Evolutionary conservation across 2,888 invertebrate genomes (phyloP).

Genomic region (Epinotia brunnichana): DNA sequence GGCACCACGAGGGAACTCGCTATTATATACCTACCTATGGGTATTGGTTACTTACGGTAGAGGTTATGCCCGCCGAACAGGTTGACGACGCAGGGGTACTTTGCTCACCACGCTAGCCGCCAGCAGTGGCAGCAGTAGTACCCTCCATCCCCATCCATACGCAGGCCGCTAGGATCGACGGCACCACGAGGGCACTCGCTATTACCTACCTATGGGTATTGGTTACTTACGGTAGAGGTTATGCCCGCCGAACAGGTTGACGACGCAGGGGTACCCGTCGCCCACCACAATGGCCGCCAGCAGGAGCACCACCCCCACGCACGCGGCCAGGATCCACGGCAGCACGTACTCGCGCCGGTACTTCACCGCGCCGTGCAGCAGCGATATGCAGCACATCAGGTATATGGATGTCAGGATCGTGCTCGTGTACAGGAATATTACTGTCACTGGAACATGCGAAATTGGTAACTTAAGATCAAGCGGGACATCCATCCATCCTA

Average conservation of each 20-base stretch:
- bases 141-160: slow-evolving; percentile 69
- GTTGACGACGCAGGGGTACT: slow-evolving; percentile 71
- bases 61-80: slow-evolving; percentile 74
- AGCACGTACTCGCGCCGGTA: slow-evolving; percentile 76
- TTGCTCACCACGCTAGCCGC: slow-evolving; percentile 69
- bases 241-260: slow-evolving; percentile 75
- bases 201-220: too few species aligned
- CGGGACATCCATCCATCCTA: too few species aligned
- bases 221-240: slow-evolving; percentile 76
- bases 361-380: slow-evolving; percentile 78
- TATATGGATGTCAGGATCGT: slow-evolving; percentile 76
- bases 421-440: slow-evolving; percentile 76
- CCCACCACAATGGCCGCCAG: slow-evolving; percentile 66
- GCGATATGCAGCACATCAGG: slow-evolving; percentile 76
- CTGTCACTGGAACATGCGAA: slow-evolving; percentile 68
- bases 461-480: too few species aligned
- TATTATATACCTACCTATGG: too few species aligned
- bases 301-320: slow-evolving; percentile 68
- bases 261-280: slow-evolving; percentile 71
- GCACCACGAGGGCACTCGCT: slow-evolving; percentile 69
- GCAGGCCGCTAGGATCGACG: slow-evolving; percentile 77
- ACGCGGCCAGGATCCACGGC: slow-evolving; percentile 78
- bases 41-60: slow-evolving; percentile 63
- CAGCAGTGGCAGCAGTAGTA: slow-evolving; percentile 67
- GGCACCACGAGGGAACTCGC: slow-evolving; percentile 72